Base-by-base conservation (phyloP, 2,113 vertebrate species). In the Lophotis ruficrista region DNA sequence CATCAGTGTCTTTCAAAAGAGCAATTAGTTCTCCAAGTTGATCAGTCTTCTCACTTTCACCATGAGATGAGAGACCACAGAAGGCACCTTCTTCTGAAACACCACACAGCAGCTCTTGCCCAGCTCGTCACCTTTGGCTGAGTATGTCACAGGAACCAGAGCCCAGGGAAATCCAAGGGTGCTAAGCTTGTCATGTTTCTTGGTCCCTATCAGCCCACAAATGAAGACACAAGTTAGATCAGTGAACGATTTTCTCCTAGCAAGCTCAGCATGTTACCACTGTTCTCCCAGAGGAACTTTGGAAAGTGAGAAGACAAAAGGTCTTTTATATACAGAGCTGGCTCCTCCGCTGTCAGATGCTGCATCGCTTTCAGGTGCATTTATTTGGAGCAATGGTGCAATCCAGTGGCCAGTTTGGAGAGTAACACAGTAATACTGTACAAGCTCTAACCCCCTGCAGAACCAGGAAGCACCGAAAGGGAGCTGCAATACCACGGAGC, bases 371-470 rank as follows among this genome's bases (percentile, higher is more conserved):
- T 51, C 72, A 43, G 77, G 35, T n/a, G 70, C 24, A 11, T 64
- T 96, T 94, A 50, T 68, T 79, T 96, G 91, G 71, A 92, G 91
- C 87, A 90, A 91, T 92, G 89, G 94, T 96, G 94, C 93, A 76
- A 80, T 96, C 94, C 93, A 94, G 93, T 95, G 93, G 87, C 91
- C 83, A 69, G 68, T 53, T 51, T 54, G 83, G 66, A 94, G 71
- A 95, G 83, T 62, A 89, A 50, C 91, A 92, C 10, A 8, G 54
- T 22, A 68, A 71, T 3, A 47, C n/a, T 68, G 56, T 33, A 37
- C 28, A 33, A 37, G n/a, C 45, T 71, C 37, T 50, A 45, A 82
- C 15, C 41, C 12, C 21, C 45, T 47, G 45, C 61, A 71, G 68
- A 85, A 66, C 27, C 16, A 22, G n/a, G 37, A 65, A 48, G 58